Evolutionary conservation across 1,140 invertebrate genomes (phyloP).

Genomic region (Semibalanus balanoides): DNA sequence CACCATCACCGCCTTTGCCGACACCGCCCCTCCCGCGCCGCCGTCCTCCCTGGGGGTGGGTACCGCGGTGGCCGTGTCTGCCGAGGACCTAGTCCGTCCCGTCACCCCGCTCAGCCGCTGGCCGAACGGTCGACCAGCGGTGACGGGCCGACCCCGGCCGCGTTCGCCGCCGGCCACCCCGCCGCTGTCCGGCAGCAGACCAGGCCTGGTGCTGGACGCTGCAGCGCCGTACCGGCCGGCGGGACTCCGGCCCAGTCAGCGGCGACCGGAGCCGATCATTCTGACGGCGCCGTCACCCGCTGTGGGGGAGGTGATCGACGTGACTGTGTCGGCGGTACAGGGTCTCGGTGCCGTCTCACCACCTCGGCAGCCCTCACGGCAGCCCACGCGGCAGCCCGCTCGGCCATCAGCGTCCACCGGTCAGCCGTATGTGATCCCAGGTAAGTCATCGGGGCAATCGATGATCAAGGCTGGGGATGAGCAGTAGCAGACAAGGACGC

Average conservation of each 20-base stretch:
- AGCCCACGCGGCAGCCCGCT: background rate
- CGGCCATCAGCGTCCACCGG: background rate
- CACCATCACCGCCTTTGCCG: too few relatives aligned
- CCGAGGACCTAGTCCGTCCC: too few relatives aligned
- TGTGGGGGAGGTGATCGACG: constrained; percentile 66
- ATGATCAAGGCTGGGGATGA: too few relatives aligned
- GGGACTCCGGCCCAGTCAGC: constrained; percentile 10
- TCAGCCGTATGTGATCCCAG: background rate
- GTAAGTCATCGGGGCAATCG: too few relatives aligned
- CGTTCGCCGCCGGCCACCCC: constrained; percentile 32
- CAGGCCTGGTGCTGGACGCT: background rate
- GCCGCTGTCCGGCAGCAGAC: constrained; percentile 12
- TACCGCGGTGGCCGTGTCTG: too few relatives aligned
- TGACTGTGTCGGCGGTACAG: constrained; percentile 72
- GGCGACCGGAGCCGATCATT: constrained; percentile 22
- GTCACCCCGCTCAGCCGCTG: too few relatives aligned
- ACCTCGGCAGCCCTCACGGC: background rate
- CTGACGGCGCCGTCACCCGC: constrained; percentile 19
- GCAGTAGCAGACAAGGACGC: too few relatives aligned
- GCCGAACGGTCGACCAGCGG: too few relatives aligned
- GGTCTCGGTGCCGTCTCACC: constrained; percentile 42
- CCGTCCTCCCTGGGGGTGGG: too few relatives aligned
- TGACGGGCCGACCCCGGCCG: too few relatives aligned
- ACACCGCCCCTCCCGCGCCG: too few relatives aligned
- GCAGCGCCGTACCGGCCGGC: constrained; percentile 17